phyloP scores from a whole-genome alignment of 2,113 vertebrate species.

The Eulemur macaco region DNA sequence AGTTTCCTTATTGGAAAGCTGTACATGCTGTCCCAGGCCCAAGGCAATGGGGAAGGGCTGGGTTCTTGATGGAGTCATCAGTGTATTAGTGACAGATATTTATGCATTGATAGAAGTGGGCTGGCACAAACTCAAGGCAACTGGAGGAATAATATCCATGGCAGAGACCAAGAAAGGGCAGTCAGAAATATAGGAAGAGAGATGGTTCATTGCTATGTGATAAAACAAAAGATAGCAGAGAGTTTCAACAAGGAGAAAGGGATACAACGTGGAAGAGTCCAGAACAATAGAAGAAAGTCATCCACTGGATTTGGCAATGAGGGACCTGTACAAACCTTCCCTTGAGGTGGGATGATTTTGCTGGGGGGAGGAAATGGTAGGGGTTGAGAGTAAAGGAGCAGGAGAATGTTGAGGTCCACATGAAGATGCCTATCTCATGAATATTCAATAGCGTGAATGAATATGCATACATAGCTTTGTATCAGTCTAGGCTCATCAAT shows the following conservation, averaged over 20 bases:
- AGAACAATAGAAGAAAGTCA: not conserved
- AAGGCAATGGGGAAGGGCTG: too few species aligned
- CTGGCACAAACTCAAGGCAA: not conserved
- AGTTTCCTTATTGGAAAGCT: not conserved
- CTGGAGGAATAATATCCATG: not conserved
- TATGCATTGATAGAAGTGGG: not conserved
- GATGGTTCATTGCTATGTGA: not conserved
- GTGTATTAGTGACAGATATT: not conserved
- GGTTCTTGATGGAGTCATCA: not conserved
- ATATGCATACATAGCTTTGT: not conserved
- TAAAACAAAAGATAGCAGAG: not conserved
- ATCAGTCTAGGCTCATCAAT: not conserved
- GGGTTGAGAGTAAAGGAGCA: not conserved
- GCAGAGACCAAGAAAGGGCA: not conserved
- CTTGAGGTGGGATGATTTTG: not conserved
- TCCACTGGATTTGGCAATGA: not conserved
- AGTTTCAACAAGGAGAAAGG: not conserved
- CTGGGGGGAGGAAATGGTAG: not conserved
- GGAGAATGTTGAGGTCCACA: not conserved
- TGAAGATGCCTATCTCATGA: not conserved
- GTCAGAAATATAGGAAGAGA: not conserved
- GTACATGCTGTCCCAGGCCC: fast-evolving
- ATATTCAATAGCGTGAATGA: not conserved
- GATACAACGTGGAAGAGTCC: not conserved
- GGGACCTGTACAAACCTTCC: not conserved